phyloP scores from a whole-genome alignment of 2,888 invertebrate genomes.

The Hartigia nigra region DNA sequence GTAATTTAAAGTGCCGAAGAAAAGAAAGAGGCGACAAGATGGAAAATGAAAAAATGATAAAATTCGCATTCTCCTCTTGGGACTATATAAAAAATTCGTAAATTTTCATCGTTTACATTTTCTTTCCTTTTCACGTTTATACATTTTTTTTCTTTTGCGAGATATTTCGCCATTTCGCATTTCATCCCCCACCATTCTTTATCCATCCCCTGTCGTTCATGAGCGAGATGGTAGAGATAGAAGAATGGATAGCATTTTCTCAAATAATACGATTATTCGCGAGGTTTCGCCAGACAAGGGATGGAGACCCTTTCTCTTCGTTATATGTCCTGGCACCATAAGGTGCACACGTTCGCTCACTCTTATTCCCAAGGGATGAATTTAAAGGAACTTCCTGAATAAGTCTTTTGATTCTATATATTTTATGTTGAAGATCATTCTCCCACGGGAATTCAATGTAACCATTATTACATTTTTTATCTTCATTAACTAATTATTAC shows the following conservation, averaged over 20 bases:
- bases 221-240: background rate
- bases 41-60: background rate
- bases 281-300: background rate
- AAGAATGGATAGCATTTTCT: background rate
- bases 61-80: background rate
- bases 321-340: background rate
- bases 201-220: background rate
- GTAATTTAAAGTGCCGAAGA: no score
- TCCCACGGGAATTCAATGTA: background rate
- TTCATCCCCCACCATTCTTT: background rate
- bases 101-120: background rate
- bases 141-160: background rate
- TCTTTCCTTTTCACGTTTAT: background rate
- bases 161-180: background rate
- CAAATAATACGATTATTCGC: background rate
- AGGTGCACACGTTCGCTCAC: background rate
- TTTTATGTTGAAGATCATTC: background rate
- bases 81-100: background rate
- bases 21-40: no score
- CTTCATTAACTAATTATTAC: background rate
- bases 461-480: background rate
- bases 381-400: background rate
- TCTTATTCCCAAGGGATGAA: background rate
- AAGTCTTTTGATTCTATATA: background rate
- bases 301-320: background rate